Evolutionary conservation across 2,888 invertebrate species (phyloP).

Genomic region (Homarus gammarus): DNA sequence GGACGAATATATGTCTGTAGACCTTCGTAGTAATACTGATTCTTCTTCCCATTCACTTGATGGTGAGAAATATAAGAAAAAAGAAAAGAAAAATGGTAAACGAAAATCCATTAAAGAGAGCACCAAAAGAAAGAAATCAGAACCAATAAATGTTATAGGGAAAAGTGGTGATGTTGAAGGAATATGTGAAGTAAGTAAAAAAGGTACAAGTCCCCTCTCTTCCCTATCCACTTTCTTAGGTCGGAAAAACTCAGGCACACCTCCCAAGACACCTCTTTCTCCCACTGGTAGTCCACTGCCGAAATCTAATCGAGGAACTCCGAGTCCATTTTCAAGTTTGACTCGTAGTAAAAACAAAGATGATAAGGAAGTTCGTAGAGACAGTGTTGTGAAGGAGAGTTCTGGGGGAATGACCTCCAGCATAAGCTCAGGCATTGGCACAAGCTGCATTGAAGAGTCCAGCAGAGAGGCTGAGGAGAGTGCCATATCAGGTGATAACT

Average conservation of each 20-base stretch:
- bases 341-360: slow-evolving; percentile 71
- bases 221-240: slow-evolving; percentile 76
- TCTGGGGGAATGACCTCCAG: slow-evolving; percentile 53
- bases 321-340: slow-evolving; percentile 74
- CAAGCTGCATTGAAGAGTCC: slow-evolving; percentile 60
- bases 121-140: slow-evolving; percentile 72
- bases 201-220: slow-evolving; percentile 67
- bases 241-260: slow-evolving; percentile 79
- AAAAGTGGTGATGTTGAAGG: slow-evolving; percentile 43
- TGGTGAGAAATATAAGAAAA: slow-evolving; percentile 65
- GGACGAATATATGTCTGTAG: slow-evolving; percentile 68
- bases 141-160: slow-evolving; percentile 57
- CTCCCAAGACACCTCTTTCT: slow-evolving; percentile 80
- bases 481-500: slow-evolving; percentile 57
- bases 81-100: slow-evolving; percentile 67
- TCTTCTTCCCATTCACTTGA: slow-evolving; percentile 52
- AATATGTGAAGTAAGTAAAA: slow-evolving; percentile 42
- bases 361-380: slow-evolving; percentile 55
- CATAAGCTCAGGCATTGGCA: slow-evolving; percentile 61
- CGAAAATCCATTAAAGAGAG: slow-evolving; percentile 70
- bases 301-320: slow-evolving; percentile 72
- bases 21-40: slow-evolving; percentile 58
- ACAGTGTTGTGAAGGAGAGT: slow-evolving; percentile 47
- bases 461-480: slow-evolving; percentile 65
- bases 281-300: slow-evolving; percentile 77